These are phyloP conservation scores for Tenthredo mesomela DNA, from an alignment of 2,888 invertebrate genomes.

Conservation along the genomic window DNA sequence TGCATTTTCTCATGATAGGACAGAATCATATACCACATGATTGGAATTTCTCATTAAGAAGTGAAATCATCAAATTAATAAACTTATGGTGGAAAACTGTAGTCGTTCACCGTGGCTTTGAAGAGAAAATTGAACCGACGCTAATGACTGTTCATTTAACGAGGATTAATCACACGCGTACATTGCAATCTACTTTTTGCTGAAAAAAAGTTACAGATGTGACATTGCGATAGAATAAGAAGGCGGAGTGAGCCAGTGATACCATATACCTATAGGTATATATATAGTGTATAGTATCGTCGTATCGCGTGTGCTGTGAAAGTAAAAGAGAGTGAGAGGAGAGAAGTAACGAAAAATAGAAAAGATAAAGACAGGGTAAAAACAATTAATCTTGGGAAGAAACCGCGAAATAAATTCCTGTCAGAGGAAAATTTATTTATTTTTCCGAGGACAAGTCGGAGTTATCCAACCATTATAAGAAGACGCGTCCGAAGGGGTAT, in stretches of 20 bases:
- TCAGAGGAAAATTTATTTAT: slow-evolving; percentile 42
- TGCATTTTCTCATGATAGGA: not conserved
- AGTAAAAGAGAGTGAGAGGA: not conserved
- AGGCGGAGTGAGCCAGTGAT: not conserved
- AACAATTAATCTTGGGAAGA: slow-evolving; percentile 44
- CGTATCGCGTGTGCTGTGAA: not conserved
- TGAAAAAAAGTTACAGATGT: slow-evolving; percentile 11
- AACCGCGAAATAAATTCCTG: slow-evolving; percentile 47
- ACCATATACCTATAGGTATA: not conserved
- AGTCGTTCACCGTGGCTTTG: not conserved
- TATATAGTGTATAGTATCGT: not conserved
- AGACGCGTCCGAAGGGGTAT: slow-evolving; percentile 31
- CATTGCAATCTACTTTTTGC: too few species aligned
- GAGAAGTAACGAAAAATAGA: not conserved
- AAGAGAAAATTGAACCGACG: not conserved
- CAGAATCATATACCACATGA: not conserved
- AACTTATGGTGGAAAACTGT: not conserved
- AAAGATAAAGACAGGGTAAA: not conserved
- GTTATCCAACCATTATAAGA: slow-evolving; percentile 42
- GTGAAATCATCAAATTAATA: not conserved
- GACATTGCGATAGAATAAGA: not conserved
- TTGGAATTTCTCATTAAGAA: not conserved
- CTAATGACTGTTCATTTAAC: slow-evolving; percentile 6
- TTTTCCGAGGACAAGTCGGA: slow-evolving; percentile 42
- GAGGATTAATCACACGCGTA: not conserved